Conservation (phyloP, 23 tunicate genomes). For the Ciona savignyi region DNA sequence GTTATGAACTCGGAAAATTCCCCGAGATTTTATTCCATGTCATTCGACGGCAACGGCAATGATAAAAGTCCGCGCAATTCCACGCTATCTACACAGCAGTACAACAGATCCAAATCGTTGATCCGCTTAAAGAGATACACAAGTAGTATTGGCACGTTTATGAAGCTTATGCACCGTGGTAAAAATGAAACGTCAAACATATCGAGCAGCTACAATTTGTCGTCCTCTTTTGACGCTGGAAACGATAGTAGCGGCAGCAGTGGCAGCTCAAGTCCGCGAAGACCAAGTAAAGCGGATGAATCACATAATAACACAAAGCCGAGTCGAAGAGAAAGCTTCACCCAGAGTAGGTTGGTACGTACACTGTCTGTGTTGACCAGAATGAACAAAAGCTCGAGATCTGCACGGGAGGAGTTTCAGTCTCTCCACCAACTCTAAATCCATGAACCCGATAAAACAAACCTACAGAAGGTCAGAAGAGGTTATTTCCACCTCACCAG, state of each 20-base stretch:
- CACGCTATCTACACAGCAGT: background rate
- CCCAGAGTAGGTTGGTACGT: too few relatives aligned
- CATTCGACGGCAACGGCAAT: background rate
- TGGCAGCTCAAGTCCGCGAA: too few relatives aligned
- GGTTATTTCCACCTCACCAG: background rate
- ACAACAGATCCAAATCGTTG: background rate
- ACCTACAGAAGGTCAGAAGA: background rate
- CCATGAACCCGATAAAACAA: too few relatives aligned
- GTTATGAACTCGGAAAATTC: background rate
- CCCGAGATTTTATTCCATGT: background rate
- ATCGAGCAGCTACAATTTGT: background rate
- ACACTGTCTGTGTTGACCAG: too few relatives aligned
- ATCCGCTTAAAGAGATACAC: background rate
- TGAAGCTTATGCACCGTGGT: background rate
- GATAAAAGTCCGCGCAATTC: too few relatives aligned
- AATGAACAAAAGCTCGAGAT: too few relatives aligned
- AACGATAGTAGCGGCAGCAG: background rate
- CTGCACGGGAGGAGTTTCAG: too few relatives aligned
- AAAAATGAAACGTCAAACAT: background rate
- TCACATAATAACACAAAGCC: too few relatives aligned
- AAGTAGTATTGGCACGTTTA: background rate
- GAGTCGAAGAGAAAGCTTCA: too few relatives aligned
- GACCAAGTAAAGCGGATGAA: too few relatives aligned
- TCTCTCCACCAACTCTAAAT: too few relatives aligned
- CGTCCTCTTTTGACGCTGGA: background rate